Evolutionary conservation across 2,113 vertebrate species (phyloP), one percentile per base, ranked within the genome.

Genomic region (Dolichotis patagonum): DNA sequence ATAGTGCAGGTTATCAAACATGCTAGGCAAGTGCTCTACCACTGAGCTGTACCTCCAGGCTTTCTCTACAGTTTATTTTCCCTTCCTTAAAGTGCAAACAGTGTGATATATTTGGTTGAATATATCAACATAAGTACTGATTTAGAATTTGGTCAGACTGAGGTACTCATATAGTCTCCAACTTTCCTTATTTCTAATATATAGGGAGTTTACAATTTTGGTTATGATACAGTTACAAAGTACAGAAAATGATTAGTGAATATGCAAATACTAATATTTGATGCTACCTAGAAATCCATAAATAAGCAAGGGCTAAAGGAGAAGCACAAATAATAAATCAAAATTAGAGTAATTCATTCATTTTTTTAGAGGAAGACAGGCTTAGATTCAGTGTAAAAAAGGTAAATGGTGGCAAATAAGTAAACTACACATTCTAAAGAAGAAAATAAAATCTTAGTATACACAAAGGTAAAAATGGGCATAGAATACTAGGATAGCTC

Each of bases 51-150:
- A 32, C 30, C 30, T 54, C 41, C 17, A 54, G 2, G 16, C 43
- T 78, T 49, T 78, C 43, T 30, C 13, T 78, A 49, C 5, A 16
- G 46, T 71, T 96, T 80, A 62, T 86, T 84, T 85, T 13, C 11
- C 91, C 20, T 35, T 93, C 32, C 62, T 85, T 90, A 97, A 96
- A 96, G 88, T 77, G 32, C 32, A 77, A 24, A 90, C 13, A 93
- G 46, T 17, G 26, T 49, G 28, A 56, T 43, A 78, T 49, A 54
- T 11, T 46, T 63, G 43, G 65, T 22, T 77, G n/a, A 77, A 26
- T 38, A 77, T 43, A 71, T 77, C 46, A 91, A 6, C 60, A 60
- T 1, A 65, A 94, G 17, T 65, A 85, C 6, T 90, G 38, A 67
- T 14, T 38, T 10, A 95, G 28, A 52, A 8, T 20, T 85, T 77